Conservation (phyloP, 2,888 invertebrate species). For the Bruchidius siliquastri region DNA sequence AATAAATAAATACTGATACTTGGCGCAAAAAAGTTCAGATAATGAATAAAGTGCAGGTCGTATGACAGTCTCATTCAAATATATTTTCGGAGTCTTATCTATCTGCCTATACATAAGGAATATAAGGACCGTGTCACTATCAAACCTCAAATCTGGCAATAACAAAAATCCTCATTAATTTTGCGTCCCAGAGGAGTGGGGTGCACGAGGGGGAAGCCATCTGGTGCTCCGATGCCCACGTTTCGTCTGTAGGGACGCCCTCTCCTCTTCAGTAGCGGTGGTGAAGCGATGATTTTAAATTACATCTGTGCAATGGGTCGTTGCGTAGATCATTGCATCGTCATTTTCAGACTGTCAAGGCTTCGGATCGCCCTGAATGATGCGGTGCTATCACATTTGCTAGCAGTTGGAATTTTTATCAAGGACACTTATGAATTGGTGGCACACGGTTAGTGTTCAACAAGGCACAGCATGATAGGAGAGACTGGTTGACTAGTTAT, state of each 20-base stretch:
- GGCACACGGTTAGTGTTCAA: too few species aligned
- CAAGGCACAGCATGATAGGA: too few species aligned
- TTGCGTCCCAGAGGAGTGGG: slow-evolving; percentile 27
- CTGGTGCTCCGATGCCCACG: slow-evolving; percentile 24
- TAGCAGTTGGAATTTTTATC: not conserved
- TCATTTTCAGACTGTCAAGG: not conserved
- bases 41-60: too few species aligned
- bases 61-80: too few species aligned
- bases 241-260: slow-evolving; percentile 7
- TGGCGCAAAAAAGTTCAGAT: too few species aligned
- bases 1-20: too few species aligned
- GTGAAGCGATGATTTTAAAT: not conserved
- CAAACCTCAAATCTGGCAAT: slow-evolving; percentile 25
- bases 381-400: not conserved
- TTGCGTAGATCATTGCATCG: not conserved
- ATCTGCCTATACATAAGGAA: not conserved
- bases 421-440: too few species aligned
- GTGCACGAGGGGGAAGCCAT: slow-evolving; percentile 26
- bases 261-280: not conserved
- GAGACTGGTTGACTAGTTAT: too few species aligned
- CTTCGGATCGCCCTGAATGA: not conserved
- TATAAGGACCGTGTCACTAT: not conserved
- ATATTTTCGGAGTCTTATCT: too few species aligned
- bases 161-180: slow-evolving; percentile 43
- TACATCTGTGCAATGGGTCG: not conserved